A percentile compares a stretch with the other conserved stretches of the same genome.
Conservation (phyloP, 2,888 invertebrate genomes). For the Allophyes oxyacanthae region DNA sequence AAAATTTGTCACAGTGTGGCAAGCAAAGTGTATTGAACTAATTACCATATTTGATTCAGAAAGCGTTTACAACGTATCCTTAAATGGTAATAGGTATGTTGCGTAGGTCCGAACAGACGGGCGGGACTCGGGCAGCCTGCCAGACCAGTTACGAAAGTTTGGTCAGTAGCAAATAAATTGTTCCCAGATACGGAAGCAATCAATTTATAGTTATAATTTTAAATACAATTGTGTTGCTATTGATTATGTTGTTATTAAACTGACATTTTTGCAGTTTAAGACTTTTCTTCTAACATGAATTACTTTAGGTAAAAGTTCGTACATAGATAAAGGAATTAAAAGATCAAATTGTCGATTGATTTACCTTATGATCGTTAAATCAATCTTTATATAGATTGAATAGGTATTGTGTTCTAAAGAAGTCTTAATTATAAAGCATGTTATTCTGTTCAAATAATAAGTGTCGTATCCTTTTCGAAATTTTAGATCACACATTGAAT, state of each 20-base stretch:
- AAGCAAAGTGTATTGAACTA: slow-evolving; percentile 56
- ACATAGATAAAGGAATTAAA: too few species aligned
- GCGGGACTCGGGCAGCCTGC: slow-evolving; percentile 49
- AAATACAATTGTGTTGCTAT: slow-evolving; percentile 11
- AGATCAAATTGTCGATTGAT: too few species aligned
- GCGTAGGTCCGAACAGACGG: slow-evolving; percentile 63
- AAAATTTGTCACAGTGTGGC: slow-evolving; percentile 62
- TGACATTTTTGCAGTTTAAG: not conserved
- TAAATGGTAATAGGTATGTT: slow-evolving; percentile 60
- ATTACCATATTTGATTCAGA: slow-evolving; percentile 65
- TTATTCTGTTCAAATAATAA: too few species aligned
- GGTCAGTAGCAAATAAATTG: slow-evolving; percentile 37
- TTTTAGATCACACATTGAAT: too few species aligned
- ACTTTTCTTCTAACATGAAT: not conserved
- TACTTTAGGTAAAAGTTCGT: too few species aligned
- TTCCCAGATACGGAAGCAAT: slow-evolving; percentile 49
- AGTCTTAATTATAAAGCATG: too few species aligned
- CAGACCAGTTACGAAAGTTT: slow-evolving; percentile 55
- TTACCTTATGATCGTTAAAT: too few species aligned
- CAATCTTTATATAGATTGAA: too few species aligned
- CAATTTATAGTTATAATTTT: slow-evolving; percentile 14
- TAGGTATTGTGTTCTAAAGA: too few species aligned
- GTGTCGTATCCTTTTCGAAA: too few species aligned
- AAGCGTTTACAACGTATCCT: slow-evolving; percentile 61
- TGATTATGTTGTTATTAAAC: slow-evolving; percentile 24